Base-by-base conservation (phyloP, 2,113 vertebrate species). In the Apaloderma vittatum region DNA sequence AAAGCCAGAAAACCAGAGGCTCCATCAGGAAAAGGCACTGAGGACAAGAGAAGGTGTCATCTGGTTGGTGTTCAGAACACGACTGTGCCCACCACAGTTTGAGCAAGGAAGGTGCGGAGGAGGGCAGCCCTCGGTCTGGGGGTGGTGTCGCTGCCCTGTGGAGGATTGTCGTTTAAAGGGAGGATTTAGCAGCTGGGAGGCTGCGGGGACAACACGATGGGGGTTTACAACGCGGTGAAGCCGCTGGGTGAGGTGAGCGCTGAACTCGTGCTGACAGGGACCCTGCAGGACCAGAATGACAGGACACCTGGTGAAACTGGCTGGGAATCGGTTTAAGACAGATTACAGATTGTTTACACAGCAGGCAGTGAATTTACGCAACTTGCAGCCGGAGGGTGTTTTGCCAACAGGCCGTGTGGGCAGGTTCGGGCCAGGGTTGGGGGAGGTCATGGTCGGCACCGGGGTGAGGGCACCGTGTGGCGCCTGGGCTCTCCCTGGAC, bases 341-440 rank as follows among this genome's bases (percentile, higher is more conserved):
- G 76, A 91, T 87, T 45, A 91, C 92, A 92, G 85, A 49, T 91
- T 97, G 88, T 95, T 97, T 95, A 91, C 61, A 89, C 14, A 94
- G 73, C 84, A 95, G 65, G 49, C 62, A 52, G 62, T 45, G 82
- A 86, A 70, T 95, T 92, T 79, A 88, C 92, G 78, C 93, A 95
- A 54, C 73, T 87, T 57, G 65, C 72, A 85, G 84, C 55, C 89
- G 89, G 89, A 82, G 52, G 68, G 68, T 94, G 86, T 96, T 96
- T 95, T 96, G 96, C 57, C 96, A 96, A 96, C 77, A 96, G 22
- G 12, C 57, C 0, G 2, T 1, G 40, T 67, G 71, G 93, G 52
- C 89, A 87, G 80, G 91, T 75, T 95, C 89, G 81, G 22, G 94
- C 68, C 65, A 89, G 80, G 66, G 48, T 87, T 70, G 63, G 73